Conservation (phyloP, 2,888 invertebrate genomes). For the Trissoscelio sp. region DNA sequence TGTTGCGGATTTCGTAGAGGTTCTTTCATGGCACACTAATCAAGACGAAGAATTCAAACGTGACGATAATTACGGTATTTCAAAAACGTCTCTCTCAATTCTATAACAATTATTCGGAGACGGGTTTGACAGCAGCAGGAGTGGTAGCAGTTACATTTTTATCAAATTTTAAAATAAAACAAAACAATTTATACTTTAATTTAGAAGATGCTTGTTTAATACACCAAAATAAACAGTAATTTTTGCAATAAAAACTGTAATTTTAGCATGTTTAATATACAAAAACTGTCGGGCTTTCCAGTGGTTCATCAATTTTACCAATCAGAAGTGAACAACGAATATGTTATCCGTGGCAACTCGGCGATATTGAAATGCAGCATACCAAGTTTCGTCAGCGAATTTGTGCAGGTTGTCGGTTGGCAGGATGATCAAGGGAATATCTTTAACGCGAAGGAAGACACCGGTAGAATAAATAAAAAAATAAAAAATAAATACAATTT, state of each 20-base stretch:
- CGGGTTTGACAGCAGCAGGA: conserved; percentile 59
- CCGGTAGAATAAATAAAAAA: no score
- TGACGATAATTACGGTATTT: conserved; percentile 86
- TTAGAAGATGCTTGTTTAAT: no score
- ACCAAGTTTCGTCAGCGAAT: conserved; percentile 95
- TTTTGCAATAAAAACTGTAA: no score
- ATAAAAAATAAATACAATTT: no score
- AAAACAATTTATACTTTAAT: no score
- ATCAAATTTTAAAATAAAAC: not conserved
- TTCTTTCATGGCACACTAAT: conserved; percentile 94
- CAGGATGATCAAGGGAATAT: conserved; percentile 84
- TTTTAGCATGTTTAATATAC: no score
- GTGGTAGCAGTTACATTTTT: conserved; percentile 31
- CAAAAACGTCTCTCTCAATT: not conserved
- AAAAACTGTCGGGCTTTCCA: conserved; percentile 85
- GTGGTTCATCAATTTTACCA: conserved; percentile 95
- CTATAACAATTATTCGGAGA: conserved; percentile 6
- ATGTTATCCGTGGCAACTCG: conserved; percentile 94
- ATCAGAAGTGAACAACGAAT: conserved; percentile 95
- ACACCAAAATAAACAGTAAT: no score
- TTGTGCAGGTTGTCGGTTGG: conserved; percentile 95
- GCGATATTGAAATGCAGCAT: conserved; percentile 95
- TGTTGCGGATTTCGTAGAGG: conserved; percentile 95
- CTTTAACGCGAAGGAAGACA: conserved; percentile 80
- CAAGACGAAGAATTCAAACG: conserved; percentile 87